A percentile compares a stretch with the other conserved stretches of the same genome.
Conservation (phyloP, 1,140 invertebrate genomes). For the Antheraea mylitta region DNA sequence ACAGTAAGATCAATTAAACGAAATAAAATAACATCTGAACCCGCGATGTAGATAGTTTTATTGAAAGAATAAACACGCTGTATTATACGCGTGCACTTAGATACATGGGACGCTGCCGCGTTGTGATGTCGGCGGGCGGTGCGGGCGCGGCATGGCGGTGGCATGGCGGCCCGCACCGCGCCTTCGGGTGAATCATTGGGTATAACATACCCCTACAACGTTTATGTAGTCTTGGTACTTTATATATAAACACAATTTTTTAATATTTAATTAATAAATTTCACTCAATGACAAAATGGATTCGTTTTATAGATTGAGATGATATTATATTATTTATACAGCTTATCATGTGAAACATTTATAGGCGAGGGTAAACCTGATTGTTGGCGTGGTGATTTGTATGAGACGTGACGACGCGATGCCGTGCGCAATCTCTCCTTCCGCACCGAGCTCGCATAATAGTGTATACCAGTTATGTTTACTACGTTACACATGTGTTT, state of each 20-base stretch:
- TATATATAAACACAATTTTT: background rate
- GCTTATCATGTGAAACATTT: no score
- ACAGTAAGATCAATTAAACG: no score
- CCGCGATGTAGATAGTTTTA: slow-evolving; percentile 12
- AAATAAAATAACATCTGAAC: background rate
- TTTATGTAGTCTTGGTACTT: slow-evolving; percentile 34
- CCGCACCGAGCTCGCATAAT: no score
- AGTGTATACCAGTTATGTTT: no score
- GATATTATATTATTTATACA: no score
- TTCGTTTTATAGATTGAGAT: no score
- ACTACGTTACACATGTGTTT: no score
- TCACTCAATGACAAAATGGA: no score
- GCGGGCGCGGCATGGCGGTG: slow-evolving; percentile 25
- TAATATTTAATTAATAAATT: background rate
- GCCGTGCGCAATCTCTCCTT: no score
- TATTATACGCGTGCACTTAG: slow-evolving; percentile 25
- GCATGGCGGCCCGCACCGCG: slow-evolving; percentile 31
- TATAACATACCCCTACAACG: slow-evolving; percentile 33
- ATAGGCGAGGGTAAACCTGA: no score
- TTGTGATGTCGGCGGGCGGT: slow-evolving; percentile 25
- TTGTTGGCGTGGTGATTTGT: no score
- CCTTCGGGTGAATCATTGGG: slow-evolving; percentile 66
- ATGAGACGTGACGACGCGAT: no score
- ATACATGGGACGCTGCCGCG: slow-evolving; percentile 18
- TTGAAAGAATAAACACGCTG: background rate